Conservation (phyloP, 2,797 vertebrate species). For the Sebastes vulpes region DNA sequence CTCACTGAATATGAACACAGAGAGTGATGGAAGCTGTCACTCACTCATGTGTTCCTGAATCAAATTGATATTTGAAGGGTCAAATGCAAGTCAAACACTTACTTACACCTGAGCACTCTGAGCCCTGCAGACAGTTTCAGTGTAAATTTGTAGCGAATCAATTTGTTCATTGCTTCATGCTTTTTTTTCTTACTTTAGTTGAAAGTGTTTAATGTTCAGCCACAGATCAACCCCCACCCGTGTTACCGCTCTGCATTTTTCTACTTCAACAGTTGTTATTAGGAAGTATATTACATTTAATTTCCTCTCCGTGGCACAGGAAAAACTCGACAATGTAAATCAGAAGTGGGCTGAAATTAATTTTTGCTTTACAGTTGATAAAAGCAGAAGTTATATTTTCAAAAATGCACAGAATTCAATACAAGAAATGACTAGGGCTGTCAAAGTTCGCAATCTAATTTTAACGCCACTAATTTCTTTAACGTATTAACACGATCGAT, state of each 20-base stretch:
- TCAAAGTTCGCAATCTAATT: no score
- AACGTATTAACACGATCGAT: no score
- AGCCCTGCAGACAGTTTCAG: slow-evolving; percentile 12
- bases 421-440: background rate
- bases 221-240: background rate
- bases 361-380: background rate
- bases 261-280: slow-evolving; percentile 17
- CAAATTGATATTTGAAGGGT: slow-evolving; percentile 46
- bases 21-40: slow-evolving; percentile 38
- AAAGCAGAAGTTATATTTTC: background rate
- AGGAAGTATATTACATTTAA: slow-evolving; percentile 15
- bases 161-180: slow-evolving; percentile 36
- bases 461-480: no score
- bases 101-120: slow-evolving; percentile 6
- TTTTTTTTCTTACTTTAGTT: slow-evolving; percentile 26
- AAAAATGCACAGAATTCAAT: background rate
- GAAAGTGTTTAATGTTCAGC: slow-evolving; percentile 5
- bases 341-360: background rate
- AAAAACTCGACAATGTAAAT: background rate
- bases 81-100: slow-evolving; percentile 29
- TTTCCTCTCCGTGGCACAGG: background rate
- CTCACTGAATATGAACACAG: slow-evolving; percentile 3
- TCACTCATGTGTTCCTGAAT: slow-evolving; percentile 37
- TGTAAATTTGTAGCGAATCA: slow-evolving; percentile 31
- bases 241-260: background rate